These are phyloP conservation scores for Pachymerium ferrugineum DNA, from an alignment of 2,888 invertebrate species.

Conservation along the genomic window DNA sequence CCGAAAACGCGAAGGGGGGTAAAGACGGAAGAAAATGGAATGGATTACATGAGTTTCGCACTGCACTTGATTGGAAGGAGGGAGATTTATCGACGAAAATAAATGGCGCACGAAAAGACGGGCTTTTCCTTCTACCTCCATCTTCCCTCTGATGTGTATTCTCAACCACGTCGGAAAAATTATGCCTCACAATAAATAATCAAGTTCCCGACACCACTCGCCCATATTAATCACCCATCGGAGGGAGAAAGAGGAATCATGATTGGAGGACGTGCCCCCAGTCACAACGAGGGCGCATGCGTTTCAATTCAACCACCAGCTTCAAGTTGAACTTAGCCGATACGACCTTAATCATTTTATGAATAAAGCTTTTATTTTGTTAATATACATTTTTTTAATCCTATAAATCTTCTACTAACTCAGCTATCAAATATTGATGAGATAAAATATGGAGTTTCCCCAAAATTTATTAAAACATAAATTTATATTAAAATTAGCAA, in stretches of 20 bases:
- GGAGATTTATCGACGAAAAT: slow-evolving; percentile 14
- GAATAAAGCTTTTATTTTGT: no score
- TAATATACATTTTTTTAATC: no score
- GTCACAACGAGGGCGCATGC: not conserved
- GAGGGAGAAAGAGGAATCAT: not conserved
- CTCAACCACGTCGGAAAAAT: slow-evolving; percentile 16
- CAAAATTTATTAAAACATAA: no score
- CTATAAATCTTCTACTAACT: no score
- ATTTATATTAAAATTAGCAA: no score
- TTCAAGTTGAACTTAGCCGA: not conserved
- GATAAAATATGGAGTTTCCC: no score
- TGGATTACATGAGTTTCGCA: slow-evolving; percentile 20
- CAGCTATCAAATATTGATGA: no score
- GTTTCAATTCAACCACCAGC: not conserved
- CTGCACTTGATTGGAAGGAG: slow-evolving; percentile 23
- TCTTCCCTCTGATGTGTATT: slow-evolving; percentile 19
- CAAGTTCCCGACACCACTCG: slow-evolving; percentile 6
- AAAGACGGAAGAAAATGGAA: slow-evolving; percentile 16
- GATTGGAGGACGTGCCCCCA: slow-evolving; percentile 14
- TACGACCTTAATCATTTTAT: no score
- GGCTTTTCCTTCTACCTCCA: slow-evolving; percentile 3
- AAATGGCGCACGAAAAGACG: slow-evolving; percentile 20
- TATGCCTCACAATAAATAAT: slow-evolving; percentile 27
- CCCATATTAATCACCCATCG: slow-evolving; percentile 22
- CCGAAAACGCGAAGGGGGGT: slow-evolving; percentile 14